Evolutionary conservation across 2,113 vertebrate genomes (phyloP).

Genomic region (Phasianus colchicus): DNA sequence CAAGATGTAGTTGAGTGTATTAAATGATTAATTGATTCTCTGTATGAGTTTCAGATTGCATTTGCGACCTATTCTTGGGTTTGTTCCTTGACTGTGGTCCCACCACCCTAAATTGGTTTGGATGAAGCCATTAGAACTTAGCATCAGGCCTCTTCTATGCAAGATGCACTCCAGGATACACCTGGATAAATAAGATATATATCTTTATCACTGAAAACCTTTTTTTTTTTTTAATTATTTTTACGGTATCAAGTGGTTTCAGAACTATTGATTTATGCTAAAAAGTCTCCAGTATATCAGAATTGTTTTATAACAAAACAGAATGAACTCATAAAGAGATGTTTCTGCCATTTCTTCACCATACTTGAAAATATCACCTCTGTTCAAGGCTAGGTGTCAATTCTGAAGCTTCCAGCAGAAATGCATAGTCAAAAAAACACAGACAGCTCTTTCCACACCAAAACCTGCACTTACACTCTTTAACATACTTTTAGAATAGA

Average conservation of each 20-base stretch:
- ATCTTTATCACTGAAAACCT: no score
- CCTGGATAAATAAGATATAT: background rate
- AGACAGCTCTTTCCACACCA: background rate
- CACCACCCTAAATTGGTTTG: accelerated
- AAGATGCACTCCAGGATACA: background rate
- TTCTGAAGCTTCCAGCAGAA: background rate
- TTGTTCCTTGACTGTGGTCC: background rate
- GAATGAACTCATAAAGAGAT: background rate
- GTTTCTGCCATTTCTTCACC: background rate
- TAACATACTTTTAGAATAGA: accelerated
- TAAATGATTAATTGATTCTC: background rate
- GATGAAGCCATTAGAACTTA: background rate
- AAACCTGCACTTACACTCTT: background rate
- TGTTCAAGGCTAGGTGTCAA: background rate
- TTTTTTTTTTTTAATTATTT: no score
- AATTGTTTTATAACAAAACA: background rate
- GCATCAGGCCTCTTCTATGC: background rate
- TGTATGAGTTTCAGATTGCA: background rate
- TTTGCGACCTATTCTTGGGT: background rate
- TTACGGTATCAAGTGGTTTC: no score
- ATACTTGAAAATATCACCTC: background rate
- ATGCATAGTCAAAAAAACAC: background rate
- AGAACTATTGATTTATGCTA: no score
- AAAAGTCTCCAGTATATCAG: no score
- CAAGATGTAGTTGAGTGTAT: background rate